Conservation (phyloP, 2,888 invertebrate genomes). For the Calliphora vomitoria region DNA sequence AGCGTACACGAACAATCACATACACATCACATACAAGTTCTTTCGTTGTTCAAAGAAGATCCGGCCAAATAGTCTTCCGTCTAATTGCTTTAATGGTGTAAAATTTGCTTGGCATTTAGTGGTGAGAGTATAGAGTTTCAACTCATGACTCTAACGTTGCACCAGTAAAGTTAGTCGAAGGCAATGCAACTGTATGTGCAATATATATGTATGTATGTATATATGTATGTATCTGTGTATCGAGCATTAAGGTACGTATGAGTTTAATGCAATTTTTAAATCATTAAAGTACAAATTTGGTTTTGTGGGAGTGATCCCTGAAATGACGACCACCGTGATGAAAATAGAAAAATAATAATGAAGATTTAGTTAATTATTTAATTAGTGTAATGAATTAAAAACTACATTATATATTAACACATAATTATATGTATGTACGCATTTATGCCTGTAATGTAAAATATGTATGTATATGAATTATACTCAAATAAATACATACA, state of each 20-base stretch:
- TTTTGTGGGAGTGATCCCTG: conserved; percentile 26
- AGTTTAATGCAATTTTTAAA: conserved; percentile 7
- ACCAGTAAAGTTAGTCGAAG: background rate
- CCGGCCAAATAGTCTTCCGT: conserved; percentile 41
- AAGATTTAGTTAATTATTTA: conserved; percentile 54
- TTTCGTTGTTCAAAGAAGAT: conserved; percentile 37
- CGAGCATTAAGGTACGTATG: background rate
- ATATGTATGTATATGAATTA: too few relatives aligned
- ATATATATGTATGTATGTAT: background rate
- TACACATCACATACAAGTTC: background rate
- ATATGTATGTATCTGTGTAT: background rate
- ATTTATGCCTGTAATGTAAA: too few relatives aligned
- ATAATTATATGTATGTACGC: too few relatives aligned
- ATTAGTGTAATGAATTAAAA: conserved; percentile 19
- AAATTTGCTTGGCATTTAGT: conserved; percentile 51
- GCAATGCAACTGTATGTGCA: background rate
- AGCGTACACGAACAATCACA: background rate
- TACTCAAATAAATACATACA: too few relatives aligned
- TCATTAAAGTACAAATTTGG: background rate
- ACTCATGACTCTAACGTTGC: background rate
- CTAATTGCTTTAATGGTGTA: conserved; percentile 54
- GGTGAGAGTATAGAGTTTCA: conserved; percentile 31
- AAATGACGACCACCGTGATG: conserved; percentile 20
- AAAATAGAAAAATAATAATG: conserved; percentile 4
- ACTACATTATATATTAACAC: too few relatives aligned